Base-by-base conservation (phyloP, 2,888 invertebrate genomes). In the Diaphora mendica region DNA sequence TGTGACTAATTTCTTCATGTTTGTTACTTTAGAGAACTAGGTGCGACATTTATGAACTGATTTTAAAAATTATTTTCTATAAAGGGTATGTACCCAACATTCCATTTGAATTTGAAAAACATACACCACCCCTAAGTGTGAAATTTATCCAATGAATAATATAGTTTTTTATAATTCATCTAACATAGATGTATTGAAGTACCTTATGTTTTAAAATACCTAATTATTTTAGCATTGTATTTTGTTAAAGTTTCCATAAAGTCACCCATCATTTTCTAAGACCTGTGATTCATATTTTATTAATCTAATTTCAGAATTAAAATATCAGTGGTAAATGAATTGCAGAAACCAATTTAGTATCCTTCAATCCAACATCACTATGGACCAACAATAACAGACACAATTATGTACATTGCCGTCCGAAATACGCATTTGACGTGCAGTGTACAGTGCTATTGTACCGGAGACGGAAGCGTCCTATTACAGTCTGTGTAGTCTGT, bases 401-500 rank as follows among this genome's bases (percentile, higher is more conserved):
- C 82, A 84, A 83, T 86, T 81, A 30, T 84, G 77, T 44, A 59
- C 20, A 70, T 9, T 67, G 67, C 66, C 66, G 68, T 66, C 48
- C 75, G 78, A 76, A 84, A 79, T 82, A 78, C 78, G 72, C 72
- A 80, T 81, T 80, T 78, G 82, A 83, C 75, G 79, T 77, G 70
- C 76, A 59, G 4, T 67, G 44, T 64, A 30, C 51, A 73, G 72
- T 79, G 81, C 82, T 80, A 82, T 85, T 86, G 85, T 85, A 75
- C n/a, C 70, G 26, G 71, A 79, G 75, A 76, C 77, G 80, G 79
- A 83, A 83, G 82, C 82, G 75, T 84, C 80, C 79, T 80, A 83
- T 85, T 84, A 87, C 86, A 86, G 87, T 78, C 77, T 81, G 82
- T 78, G 82, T 82, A 84, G 83, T 85, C 83, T 85, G 86, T 85